Evolutionary conservation across 2,888 invertebrate species (phyloP).

Genomic region (Cephalotes varians): DNA sequence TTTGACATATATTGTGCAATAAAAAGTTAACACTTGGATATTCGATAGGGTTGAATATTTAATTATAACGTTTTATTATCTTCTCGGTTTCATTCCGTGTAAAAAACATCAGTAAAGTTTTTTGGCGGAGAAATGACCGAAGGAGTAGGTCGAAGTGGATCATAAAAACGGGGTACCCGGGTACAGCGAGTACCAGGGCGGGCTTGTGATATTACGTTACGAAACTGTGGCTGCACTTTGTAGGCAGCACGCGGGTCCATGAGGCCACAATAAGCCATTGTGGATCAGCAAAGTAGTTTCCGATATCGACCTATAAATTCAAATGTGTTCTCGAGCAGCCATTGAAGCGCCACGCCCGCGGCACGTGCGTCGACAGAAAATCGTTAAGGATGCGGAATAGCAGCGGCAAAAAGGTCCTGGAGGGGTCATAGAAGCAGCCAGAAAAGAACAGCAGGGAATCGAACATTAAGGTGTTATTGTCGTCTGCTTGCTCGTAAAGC

Average conservation of each 20-base stretch:
- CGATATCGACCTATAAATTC: conserved; percentile 81
- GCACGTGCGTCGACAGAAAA: conserved; percentile 79
- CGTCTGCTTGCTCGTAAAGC: conserved; percentile 21
- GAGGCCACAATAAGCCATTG: conserved; percentile 74
- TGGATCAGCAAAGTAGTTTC: conserved; percentile 78
- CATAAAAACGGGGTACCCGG: conserved; percentile 26
- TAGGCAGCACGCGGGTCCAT: conserved; percentile 48
- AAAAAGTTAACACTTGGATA: conserved; percentile 9
- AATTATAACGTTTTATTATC: conserved; percentile 26
- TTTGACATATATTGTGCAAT: not conserved
- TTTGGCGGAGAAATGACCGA: not conserved
- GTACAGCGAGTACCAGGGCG: too few relatives aligned
- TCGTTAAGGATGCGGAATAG: conserved; percentile 77
- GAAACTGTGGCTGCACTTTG: conserved; percentile 40
- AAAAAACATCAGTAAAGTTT: conserved; percentile 1
- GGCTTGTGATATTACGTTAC: conserved; percentile 53
- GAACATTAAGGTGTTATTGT: conserved; percentile 27
- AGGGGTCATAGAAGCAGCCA: conserved; percentile 57
- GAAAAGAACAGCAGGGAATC: conserved; percentile 20
- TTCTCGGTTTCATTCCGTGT: not conserved
- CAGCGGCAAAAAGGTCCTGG: conserved; percentile 52
- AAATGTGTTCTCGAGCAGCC: conserved; percentile 72
- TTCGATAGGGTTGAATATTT: not conserved
- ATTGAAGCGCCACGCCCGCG: conserved; percentile 68
- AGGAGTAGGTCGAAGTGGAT: conserved; percentile 13